Conservation (phyloP, 2,888 invertebrate genomes). For the Tuberolachnus salignus region DNA sequence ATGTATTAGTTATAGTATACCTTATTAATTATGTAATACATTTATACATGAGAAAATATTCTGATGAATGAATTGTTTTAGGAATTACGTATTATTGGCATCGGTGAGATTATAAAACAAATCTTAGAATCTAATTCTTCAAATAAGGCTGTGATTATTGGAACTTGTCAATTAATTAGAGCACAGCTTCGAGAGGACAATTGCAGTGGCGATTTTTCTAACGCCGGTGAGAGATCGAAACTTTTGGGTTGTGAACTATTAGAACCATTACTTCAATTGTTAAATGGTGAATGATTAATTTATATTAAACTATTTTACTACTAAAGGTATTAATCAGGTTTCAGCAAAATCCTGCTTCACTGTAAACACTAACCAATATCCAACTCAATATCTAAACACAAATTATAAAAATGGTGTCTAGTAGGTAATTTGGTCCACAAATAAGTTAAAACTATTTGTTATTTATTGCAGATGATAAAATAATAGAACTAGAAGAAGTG, state of each 20-base stretch:
- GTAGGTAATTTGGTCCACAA: too few species aligned
- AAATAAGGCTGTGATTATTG: conserved; percentile 29
- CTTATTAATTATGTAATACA: not conserved
- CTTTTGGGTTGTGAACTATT: conserved; percentile 33
- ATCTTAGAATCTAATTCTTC: conserved; percentile 44
- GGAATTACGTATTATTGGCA: conserved; percentile 44
- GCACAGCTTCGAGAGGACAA: conserved; percentile 48
- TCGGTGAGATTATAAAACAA: conserved; percentile 34
- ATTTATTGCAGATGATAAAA: conserved; percentile 37
- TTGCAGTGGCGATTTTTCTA: conserved; percentile 52
- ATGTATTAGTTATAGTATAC: too few species aligned
- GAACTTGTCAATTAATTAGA: conserved; percentile 43
- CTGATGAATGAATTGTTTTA: not conserved
- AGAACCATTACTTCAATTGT: conserved; percentile 35
- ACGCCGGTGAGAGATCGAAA: conserved; percentile 42
- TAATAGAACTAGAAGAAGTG: conserved; percentile 40
- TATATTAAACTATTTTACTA: too few species aligned
- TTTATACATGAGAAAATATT: not conserved
- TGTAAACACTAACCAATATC: too few species aligned
- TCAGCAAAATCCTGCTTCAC: too few species aligned
- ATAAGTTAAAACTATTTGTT: not conserved
- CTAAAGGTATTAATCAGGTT: too few species aligned
- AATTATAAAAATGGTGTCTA: too few species aligned
- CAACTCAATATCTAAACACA: too few species aligned
- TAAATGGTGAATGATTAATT: conserved; percentile 13